Conservation (phyloP, 2,113 vertebrate species). For the Oenanthe melanoleuca region DNA sequence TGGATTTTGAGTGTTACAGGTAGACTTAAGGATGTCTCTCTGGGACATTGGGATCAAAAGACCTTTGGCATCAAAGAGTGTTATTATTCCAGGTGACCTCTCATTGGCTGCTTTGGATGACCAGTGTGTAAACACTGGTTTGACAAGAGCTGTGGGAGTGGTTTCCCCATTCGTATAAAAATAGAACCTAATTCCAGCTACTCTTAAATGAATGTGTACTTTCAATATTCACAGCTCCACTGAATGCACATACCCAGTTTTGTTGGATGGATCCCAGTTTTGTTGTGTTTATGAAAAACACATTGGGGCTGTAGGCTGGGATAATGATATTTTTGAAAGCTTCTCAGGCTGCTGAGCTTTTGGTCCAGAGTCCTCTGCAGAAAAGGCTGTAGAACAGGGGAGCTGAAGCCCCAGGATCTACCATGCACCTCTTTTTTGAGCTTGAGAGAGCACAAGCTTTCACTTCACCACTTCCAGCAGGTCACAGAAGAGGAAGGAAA, state of each 20-base stretch:
- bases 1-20: not conserved
- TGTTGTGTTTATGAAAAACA: not conserved
- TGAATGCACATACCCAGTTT: not conserved
- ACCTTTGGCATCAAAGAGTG: not conserved
- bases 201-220: not conserved
- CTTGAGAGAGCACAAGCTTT: not conserved
- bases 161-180: not conserved
- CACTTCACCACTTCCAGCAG: not conserved
- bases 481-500: not conserved
- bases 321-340: not conserved
- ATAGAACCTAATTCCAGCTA: not conserved
- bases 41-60: not conserved
- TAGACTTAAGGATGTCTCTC: not conserved
- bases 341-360: not conserved
- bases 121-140: not conserved
- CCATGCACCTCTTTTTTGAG: not conserved
- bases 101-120: not conserved
- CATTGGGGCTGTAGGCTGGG: not conserved
- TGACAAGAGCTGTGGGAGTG: not conserved
- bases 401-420: not conserved
- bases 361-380: not conserved
- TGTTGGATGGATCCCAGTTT: not conserved
- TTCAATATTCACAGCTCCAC: not conserved
- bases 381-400: not conserved
- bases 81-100: not conserved